Evolutionary conservation across 2,113 vertebrate species (phyloP), one percentile per base, ranked within the genome.

Genomic region (Petroica traversi): DNA sequence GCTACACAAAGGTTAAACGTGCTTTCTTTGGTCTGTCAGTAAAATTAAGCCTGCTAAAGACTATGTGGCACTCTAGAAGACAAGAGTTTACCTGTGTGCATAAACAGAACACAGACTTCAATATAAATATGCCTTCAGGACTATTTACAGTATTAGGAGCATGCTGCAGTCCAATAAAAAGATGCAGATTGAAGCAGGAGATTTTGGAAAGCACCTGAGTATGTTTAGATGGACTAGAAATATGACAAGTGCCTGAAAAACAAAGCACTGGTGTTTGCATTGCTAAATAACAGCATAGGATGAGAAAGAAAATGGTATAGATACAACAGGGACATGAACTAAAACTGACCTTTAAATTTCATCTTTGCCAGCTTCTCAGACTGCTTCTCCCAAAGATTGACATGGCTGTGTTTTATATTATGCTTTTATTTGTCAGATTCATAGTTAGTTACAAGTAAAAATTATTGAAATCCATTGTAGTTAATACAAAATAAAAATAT

Each of bases 401-500:
- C 78, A 48, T 63, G 63, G 63, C 85, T 79, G 23, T 52, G 68
- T 26, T 92, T 95, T 58, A 58, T 26, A 57, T 95, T 93, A 96
- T 73, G 95, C 93, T 96, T 97, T 97, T 97, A 92, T 98, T 98
- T 97, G 95, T 93, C 88, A 69, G 73, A 95, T 92, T 68, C 72
- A 49, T 73, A 93, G 97, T 98, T 98, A 98, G 97, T 97, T 96
- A 96, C 95, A 97, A 79, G 92, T 97, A 94, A 91, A 92, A 96
- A 95, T 69, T 62, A 84, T 33, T 63, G 63, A 96, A 96, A 97
- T 94, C 97, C 93, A 96, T 48, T 82, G 95, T 81, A 93, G 91
- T 95, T 97, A 97, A 97, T 95, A 96, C 48, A 96, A 97, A 96
- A 92, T 87, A 96, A 92, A 92, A 95, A 94, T 79, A 93, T 76